A percentile compares a stretch with the other conserved stretches of the same genome.
Evolutionary conservation across 2,888 invertebrate species (phyloP).

Genomic region (Trichogramma dendrolimi): DNA sequence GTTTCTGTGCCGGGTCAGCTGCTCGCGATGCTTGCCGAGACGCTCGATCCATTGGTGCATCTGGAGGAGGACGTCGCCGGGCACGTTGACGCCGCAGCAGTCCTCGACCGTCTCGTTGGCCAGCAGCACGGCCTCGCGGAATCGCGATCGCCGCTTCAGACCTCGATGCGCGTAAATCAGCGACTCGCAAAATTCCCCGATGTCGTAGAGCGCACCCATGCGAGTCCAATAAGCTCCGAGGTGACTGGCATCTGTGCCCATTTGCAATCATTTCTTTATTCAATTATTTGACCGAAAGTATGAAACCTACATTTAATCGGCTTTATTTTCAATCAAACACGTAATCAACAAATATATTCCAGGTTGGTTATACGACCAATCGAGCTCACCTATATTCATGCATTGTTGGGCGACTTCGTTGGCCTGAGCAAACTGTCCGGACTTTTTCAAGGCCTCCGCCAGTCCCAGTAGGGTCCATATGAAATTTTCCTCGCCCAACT

Average conservation of each 20-base stretch:
- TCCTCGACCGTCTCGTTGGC: constrained; percentile 43
- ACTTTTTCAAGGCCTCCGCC: constrained; percentile 35
- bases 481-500: constrained; percentile 32
- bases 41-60: constrained; percentile 41
- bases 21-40: constrained; percentile 32
- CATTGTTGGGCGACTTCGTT: constrained; percentile 36
- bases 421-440: constrained; percentile 38
- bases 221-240: constrained; percentile 37
- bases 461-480: constrained; percentile 39
- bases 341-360: no score
- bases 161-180: constrained; percentile 42
- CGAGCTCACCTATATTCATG: constrained; percentile 38
- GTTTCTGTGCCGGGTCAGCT: constrained; percentile 35
- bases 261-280: no score
- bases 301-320: no score
- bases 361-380: not conserved
- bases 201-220: constrained; percentile 39
- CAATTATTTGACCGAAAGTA: no score
- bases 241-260: constrained; percentile 37
- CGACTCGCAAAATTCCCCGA: constrained; percentile 42
- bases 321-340: no score
- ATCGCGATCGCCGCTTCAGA: constrained; percentile 31
- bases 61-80: constrained; percentile 32
- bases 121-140: constrained; percentile 37
- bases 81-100: constrained; percentile 43